Conservation (phyloP, 1,140 invertebrate species). For the Tribolium castaneum region DNA sequence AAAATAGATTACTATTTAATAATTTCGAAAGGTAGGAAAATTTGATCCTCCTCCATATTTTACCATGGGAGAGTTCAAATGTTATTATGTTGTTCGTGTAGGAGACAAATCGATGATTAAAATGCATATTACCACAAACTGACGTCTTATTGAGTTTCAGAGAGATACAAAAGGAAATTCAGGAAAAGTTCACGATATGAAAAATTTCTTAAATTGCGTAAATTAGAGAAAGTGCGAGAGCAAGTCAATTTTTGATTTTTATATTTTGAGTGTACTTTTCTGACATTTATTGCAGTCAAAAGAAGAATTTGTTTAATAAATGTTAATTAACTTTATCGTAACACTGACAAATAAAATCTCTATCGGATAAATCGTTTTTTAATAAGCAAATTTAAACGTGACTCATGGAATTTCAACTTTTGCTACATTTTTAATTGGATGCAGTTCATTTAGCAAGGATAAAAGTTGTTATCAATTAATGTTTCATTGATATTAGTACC, state of each 20-base stretch:
- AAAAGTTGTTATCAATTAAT: not conserved
- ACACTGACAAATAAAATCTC: not conserved
- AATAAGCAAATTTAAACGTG: slow-evolving; percentile 13
- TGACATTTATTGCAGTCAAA: not conserved
- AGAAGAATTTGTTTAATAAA: slow-evolving; percentile 1
- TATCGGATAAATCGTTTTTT: slow-evolving; percentile 6
- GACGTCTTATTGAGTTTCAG: not conserved
- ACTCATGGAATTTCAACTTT: slow-evolving; percentile 12
- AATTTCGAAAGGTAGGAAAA: not conserved
- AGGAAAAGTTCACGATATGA: not conserved
- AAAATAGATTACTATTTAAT: slow-evolving; percentile 11
- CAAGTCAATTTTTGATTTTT: not conserved
- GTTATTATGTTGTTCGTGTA: slow-evolving; percentile 1
- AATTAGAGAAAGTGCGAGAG: slow-evolving; percentile 19
- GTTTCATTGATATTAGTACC: not conserved
- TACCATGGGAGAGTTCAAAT: not conserved
- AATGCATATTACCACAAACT: slow-evolving; percentile 16
- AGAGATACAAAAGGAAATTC: slow-evolving; percentile 5
- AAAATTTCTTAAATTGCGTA: slow-evolving; percentile 1
- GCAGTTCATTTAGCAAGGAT: not conserved
- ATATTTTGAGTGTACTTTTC: slow-evolving; percentile 3
- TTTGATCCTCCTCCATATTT: not conserved
- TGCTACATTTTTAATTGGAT: slow-evolving; percentile 24
- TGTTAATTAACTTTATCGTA: slow-evolving; percentile 2
- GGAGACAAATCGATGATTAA: slow-evolving; percentile 16